A percentile compares a stretch with the other conserved stretches of the same genome.
phyloP scores from a whole-genome alignment of 2,888 invertebrate genomes.

The Diarsia dahlii region DNA sequence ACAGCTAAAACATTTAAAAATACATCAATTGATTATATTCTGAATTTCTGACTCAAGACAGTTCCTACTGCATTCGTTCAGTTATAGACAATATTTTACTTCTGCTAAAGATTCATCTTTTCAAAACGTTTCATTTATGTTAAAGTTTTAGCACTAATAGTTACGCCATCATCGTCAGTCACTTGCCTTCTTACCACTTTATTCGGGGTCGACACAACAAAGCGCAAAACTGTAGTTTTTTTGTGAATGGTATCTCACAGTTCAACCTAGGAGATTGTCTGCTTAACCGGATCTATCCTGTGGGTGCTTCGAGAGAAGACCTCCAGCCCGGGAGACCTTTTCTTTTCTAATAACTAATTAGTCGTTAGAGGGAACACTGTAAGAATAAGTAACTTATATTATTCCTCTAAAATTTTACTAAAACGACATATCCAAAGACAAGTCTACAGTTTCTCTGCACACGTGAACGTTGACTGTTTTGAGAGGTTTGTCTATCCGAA shows the following conservation, averaged over 20 bases:
- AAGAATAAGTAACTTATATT: neutral
- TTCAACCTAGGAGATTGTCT: too few relatives aligned
- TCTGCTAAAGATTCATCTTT: too few relatives aligned
- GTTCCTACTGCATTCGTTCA: neutral
- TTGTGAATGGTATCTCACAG: too few relatives aligned
- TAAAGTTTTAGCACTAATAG: too few relatives aligned
- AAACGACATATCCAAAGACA: neutral
- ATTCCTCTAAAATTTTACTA: neutral
- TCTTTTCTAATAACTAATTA: neutral
- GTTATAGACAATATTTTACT: too few relatives aligned
- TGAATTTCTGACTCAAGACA: neutral
- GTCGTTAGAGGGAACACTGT: neutral
- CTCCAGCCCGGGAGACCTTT: neutral
- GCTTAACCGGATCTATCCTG: too few relatives aligned
- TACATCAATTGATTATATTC: neutral
- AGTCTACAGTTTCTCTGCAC: conserved; percentile 22
- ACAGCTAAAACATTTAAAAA: neutral
- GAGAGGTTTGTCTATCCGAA: conserved; percentile 83
- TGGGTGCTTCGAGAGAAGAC: too few relatives aligned
- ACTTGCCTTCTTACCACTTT: neutral
- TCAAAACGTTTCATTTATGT: too few relatives aligned
- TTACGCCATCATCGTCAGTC: neutral
- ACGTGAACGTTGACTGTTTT: conserved; percentile 49
- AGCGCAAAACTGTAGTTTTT: neutral
- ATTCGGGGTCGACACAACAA: neutral